Conservation (phyloP, 92 coral and sea anemone genomes). For the Diadumene lineata region DNA sequence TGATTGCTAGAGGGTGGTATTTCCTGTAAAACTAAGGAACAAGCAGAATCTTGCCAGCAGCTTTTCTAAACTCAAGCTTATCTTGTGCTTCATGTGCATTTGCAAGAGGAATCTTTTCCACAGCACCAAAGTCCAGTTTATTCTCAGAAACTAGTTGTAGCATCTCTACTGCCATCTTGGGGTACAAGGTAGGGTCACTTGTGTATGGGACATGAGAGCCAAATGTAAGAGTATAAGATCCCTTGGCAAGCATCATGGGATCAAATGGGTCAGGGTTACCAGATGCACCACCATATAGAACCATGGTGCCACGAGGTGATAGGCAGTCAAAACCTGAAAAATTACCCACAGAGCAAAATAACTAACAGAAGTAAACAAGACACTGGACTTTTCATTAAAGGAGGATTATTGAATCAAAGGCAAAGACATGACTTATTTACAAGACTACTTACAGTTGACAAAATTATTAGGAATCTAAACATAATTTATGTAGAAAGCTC, state of each 20-base stretch:
- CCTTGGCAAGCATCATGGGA: constrained; percentile 45
- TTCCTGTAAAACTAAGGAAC: constrained; percentile 4
- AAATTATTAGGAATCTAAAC: too few species aligned
- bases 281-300: constrained; percentile 65
- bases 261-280: constrained; percentile 72
- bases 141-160: constrained; percentile 61
- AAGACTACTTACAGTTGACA: too few species aligned
- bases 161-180: constrained; percentile 52
- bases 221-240: constrained; percentile 61
- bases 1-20: background rate
- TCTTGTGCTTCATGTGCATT: constrained; percentile 68
- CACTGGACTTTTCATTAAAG: too few species aligned
- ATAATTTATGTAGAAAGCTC: too few species aligned
- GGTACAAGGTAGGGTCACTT: constrained; percentile 50
- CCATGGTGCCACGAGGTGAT: constrained; percentile 73
- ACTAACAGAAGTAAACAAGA: too few species aligned
- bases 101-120: constrained; percentile 58
- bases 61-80: constrained; percentile 56
- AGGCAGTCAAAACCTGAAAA: constrained; percentile 66
- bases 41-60: constrained; percentile 67
- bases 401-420: too few species aligned
- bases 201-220: constrained; percentile 47
- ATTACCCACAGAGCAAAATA: background rate
- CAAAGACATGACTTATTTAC: too few species aligned
- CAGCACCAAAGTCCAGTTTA: constrained; percentile 71